Evolutionary conservation across 2,113 vertebrate species (phyloP).

Genomic region (Paradoxurus hermaphroditus): DNA sequence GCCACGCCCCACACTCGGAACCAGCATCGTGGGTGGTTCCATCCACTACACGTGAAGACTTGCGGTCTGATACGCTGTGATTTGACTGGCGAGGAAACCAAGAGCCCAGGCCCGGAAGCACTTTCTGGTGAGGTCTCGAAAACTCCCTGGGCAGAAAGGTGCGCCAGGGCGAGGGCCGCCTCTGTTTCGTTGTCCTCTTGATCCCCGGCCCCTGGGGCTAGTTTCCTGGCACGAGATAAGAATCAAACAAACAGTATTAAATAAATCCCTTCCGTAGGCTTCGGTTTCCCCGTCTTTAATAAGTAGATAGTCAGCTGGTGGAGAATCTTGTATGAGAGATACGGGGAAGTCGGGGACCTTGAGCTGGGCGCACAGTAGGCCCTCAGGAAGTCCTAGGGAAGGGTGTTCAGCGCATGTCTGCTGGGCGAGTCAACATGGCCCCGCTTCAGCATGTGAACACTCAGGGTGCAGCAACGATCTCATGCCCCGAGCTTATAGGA

Average conservation of each 20-base stretch:
- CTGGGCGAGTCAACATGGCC: background rate
- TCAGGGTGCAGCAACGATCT: rapidly evolving
- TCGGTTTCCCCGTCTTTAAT: background rate
- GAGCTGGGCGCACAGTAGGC: background rate
- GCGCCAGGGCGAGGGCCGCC: background rate
- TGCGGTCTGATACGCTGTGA: rapidly evolving
- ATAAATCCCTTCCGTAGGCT: background rate
- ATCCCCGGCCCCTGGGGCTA: background rate
- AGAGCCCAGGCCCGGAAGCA: background rate
- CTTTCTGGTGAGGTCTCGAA: background rate
- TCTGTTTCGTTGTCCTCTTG: background rate
- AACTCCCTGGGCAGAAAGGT: background rate
- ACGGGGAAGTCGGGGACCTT: rapidly evolving
- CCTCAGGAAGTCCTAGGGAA: background rate
- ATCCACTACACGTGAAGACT: rapidly evolving
- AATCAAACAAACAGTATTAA: background rate
- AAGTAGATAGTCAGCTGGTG: background rate
- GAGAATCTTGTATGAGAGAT: background rate
- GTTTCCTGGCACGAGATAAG: background rate
- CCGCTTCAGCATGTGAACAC: background rate
- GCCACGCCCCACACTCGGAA: background rate
- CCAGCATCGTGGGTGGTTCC: background rate
- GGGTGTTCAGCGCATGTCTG: background rate
- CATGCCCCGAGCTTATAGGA: rapidly evolving
- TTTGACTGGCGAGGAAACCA: background rate